phyloP scores from a whole-genome alignment of 1,140 invertebrate genomes.

The Hycleus cichorii region DNA sequence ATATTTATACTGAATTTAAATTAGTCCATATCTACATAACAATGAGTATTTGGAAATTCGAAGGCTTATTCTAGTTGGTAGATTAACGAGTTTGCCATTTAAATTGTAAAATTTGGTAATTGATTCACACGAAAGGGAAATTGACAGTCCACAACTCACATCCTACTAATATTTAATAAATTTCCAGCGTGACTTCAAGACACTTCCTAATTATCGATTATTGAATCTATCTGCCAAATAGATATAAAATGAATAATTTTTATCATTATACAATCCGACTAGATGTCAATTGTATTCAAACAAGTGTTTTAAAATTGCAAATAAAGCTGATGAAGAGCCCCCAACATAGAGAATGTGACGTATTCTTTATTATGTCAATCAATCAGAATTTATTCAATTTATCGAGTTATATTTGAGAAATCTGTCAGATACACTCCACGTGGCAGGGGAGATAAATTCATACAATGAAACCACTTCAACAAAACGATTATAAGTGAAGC shows the following conservation, averaged over 20 bases:
- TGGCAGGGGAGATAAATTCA: slow-evolving; percentile 18
- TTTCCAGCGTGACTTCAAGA: too few relatives aligned
- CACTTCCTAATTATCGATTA: too few relatives aligned
- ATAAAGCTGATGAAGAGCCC: neutral
- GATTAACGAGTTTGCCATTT: slow-evolving; percentile 4
- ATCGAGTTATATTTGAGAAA: slow-evolving; percentile 21
- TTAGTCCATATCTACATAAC: slow-evolving; percentile 15
- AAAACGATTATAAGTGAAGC: slow-evolving; percentile 13
- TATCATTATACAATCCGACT: too few relatives aligned
- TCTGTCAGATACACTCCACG: slow-evolving; percentile 17
- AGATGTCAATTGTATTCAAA: too few relatives aligned
- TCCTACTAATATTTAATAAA: too few relatives aligned
- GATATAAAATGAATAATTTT: too few relatives aligned
- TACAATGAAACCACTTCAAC: slow-evolving; percentile 22
- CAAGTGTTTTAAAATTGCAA: neutral
- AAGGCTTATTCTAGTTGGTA: neutral
- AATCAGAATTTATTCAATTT: slow-evolving; percentile 24
- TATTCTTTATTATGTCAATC: slow-evolving; percentile 21
- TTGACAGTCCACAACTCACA: too few relatives aligned
- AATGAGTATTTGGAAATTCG: slow-evolving; percentile 7
- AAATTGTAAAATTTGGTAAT: slow-evolving; percentile 15
- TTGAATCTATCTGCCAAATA: too few relatives aligned
- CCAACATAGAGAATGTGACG: slow-evolving; percentile 1
- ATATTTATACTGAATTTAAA: slow-evolving; percentile 20
- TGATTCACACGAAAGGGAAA: neutral